Conservation (phyloP, 2,797 vertebrate species). For the Parambassis ranga region DNA sequence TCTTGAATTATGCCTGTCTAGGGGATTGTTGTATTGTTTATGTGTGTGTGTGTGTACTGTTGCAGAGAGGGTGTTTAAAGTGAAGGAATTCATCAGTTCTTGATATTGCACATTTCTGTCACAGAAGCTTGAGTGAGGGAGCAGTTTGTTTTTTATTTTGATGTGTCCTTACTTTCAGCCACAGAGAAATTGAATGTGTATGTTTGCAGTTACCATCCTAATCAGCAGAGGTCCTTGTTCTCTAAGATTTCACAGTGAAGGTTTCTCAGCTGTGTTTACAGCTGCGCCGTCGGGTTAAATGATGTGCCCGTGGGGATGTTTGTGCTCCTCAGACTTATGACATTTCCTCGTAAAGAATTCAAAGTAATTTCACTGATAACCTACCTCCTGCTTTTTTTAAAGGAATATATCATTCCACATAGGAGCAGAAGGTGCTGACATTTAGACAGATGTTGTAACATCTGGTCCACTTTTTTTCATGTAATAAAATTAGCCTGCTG, state of each 20-base stretch:
- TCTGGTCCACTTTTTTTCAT: conserved; percentile 8
- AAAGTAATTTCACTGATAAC: not conserved
- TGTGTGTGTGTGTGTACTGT: not conserved
- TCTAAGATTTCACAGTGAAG: conserved; percentile 15
- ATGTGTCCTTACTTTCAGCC: not conserved
- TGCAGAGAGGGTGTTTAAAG: not conserved
- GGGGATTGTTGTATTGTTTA: conserved; percentile 1
- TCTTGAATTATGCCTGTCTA: not conserved
- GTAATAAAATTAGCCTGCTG: not conserved
- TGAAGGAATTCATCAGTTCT: not conserved
- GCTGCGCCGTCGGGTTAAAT: not conserved
- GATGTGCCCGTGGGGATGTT: not conserved
- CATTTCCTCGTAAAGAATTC: not conserved
- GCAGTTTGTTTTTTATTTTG: not conserved
- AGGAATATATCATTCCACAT: not conserved
- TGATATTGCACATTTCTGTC: conserved; percentile 28
- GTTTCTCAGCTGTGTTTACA: conserved; percentile 3
- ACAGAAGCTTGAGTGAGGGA: not conserved
- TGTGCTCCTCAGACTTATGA: no score
- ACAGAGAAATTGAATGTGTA: not conserved
- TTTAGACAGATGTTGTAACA: conserved; percentile 26
- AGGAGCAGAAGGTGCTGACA: not conserved
- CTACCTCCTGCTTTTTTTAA: not conserved
- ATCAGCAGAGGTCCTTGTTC: conserved; percentile 54
- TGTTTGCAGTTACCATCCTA: conserved; percentile 29